These are phyloP conservation scores for Dichetophora obliterata DNA, from an alignment of 2,888 invertebrate species.

Conservation along the genomic window DNA sequence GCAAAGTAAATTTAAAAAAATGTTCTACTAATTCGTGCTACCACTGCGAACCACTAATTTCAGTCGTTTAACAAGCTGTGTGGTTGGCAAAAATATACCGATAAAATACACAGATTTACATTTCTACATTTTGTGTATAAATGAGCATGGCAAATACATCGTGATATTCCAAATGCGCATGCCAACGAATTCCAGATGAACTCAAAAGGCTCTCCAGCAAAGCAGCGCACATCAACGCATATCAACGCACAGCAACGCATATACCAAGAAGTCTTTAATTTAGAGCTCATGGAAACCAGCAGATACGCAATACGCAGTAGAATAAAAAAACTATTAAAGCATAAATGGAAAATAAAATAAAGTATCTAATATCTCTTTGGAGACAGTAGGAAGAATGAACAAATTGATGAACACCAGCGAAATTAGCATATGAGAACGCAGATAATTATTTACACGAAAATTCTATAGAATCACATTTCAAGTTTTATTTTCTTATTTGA, in stretches of 20 bases:
- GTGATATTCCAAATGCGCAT: background rate
- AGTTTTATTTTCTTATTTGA: constrained; percentile 21
- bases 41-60: too few relatives aligned
- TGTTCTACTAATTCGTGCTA: too few relatives aligned
- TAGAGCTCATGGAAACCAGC: background rate
- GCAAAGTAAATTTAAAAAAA: too few relatives aligned
- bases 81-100: too few relatives aligned
- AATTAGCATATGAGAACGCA: background rate
- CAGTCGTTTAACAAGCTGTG: too few relatives aligned
- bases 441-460: background rate
- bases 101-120: background rate
- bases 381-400: background rate
- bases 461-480: constrained; percentile 17
- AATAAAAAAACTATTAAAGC: background rate
- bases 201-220: background rate
- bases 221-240: background rate
- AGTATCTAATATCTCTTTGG: background rate
- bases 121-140: background rate
- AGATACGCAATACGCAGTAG: background rate
- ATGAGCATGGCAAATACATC: background rate
- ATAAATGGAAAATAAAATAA: constrained; percentile 8
- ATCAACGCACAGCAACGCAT: background rate
- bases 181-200: background rate
- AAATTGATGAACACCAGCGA: background rate
- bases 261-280: background rate